Percentiles rank a stretch among this genome's conserved stretches.
Conservation (phyloP, 2,797 vertebrate species). For the Phrynocephalus forsythii region DNA sequence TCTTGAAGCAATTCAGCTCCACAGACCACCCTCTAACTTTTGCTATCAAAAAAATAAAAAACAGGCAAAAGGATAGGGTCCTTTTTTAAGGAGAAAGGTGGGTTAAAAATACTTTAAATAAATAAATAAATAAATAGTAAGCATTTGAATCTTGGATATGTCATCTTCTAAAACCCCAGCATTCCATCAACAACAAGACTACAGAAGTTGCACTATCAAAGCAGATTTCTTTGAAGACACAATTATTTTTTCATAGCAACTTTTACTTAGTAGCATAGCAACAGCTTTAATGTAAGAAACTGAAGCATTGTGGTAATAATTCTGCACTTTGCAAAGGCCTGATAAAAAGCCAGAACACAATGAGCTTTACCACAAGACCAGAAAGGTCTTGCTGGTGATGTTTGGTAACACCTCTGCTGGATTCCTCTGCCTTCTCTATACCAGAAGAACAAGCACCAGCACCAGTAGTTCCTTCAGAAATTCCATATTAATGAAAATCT, state of each 20-base stretch:
- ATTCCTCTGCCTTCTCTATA: background rate
- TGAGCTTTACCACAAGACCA: background rate
- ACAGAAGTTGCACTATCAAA: background rate
- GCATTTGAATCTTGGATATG: background rate
- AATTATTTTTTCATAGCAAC: background rate
- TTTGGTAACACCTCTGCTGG: background rate
- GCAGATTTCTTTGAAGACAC: background rate
- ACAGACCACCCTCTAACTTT: background rate
- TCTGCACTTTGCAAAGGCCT: background rate
- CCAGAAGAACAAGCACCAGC: background rate
- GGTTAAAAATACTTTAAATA: too few relatives aligned
- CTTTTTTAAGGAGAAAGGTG: too few relatives aligned
- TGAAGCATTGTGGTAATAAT: background rate
- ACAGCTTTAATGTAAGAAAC: background rate
- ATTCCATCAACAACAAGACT: constrained; percentile 29
- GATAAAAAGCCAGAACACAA: background rate
- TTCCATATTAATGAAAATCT: background rate
- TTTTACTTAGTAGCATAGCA: background rate
- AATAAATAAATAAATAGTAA: too few relatives aligned
- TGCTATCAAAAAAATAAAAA: constrained; percentile 10
- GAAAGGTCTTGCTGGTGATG: background rate
- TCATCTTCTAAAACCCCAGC: background rate
- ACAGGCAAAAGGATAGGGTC: background rate
- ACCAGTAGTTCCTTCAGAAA: background rate
- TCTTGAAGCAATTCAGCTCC: background rate